phyloP scores from a whole-genome alignment of 2,113 vertebrate species.

The Rhinogobius similis region DNA sequence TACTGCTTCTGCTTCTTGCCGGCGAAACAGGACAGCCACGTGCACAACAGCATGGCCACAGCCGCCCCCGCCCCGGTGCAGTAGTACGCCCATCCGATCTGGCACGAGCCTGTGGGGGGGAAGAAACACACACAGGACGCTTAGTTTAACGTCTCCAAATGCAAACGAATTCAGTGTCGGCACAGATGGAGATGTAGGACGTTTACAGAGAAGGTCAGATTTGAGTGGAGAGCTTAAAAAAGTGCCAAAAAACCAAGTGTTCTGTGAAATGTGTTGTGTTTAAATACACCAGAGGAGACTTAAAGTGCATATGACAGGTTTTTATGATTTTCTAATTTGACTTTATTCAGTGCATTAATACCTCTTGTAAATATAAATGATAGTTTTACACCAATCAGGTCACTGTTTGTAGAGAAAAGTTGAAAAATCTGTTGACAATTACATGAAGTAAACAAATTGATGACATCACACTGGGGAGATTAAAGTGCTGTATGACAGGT shows the following conservation, averaged over 20 bases:
- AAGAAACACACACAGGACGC: constrained; percentile 14
- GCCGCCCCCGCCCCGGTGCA: constrained; percentile 90
- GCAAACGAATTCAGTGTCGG: too few species aligned
- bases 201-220: constrained; percentile 8
- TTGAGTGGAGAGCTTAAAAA: not conserved
- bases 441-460: too few species aligned
- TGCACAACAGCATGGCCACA: constrained; percentile 88
- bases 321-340: too few species aligned
- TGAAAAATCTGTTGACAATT: too few species aligned
- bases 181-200: constrained; percentile 13
- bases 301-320: too few species aligned
- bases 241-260: not conserved
- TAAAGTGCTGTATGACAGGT: too few species aligned
- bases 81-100: constrained; percentile 97
- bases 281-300: not conserved
- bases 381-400: too few species aligned
- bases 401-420: too few species aligned
- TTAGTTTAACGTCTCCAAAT: constrained; percentile 10
- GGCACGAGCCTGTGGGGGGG: constrained; percentile 84
- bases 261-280: not conserved
- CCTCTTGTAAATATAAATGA: too few species aligned
- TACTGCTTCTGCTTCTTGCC: constrained; percentile 98
- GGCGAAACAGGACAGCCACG: constrained; percentile 94
- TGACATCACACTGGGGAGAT: too few species aligned
- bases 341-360: too few species aligned